Conservation (phyloP, 1,140 invertebrate genomes). For the Ephestia elutella region DNA sequence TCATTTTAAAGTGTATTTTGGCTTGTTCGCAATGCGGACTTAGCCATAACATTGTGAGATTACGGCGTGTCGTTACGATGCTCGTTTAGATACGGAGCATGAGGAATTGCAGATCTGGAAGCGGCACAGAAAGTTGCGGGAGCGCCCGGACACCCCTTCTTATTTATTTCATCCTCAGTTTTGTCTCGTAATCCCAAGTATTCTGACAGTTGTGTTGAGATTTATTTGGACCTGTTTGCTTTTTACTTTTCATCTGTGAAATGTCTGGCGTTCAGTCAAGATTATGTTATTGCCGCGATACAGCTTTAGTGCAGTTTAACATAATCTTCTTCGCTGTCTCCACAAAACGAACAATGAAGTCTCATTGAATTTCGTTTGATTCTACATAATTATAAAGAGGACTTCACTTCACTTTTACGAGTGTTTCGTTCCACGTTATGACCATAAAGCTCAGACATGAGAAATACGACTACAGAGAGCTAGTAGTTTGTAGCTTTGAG, state of each 20-base stretch:
- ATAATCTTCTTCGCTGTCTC: too few relatives aligned
- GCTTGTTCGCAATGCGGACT: slow-evolving; percentile 20
- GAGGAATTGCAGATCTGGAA: slow-evolving; percentile 66
- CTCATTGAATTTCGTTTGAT: too few relatives aligned
- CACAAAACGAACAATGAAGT: too few relatives aligned
- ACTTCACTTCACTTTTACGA: too few relatives aligned
- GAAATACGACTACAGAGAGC: too few relatives aligned
- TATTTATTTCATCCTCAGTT: slow-evolving; percentile 16
- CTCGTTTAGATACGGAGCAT: slow-evolving; percentile 68
- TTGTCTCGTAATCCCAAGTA: slow-evolving; percentile 6
- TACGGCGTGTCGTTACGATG: slow-evolving; percentile 68
- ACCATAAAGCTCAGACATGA: too few relatives aligned
- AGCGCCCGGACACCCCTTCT: slow-evolving; percentile 16
- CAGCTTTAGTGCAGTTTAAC: too few relatives aligned
- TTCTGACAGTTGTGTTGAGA: background rate
- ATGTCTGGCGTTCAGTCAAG: background rate
- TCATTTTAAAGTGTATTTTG: slow-evolving; percentile 37
- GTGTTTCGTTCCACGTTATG: too few relatives aligned
- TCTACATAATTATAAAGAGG: too few relatives aligned
- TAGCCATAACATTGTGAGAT: slow-evolving; percentile 58
- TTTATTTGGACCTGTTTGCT: background rate
- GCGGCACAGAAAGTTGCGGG: slow-evolving; percentile 28
- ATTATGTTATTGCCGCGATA: background rate
- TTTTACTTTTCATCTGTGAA: background rate
- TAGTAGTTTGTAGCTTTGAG: too few relatives aligned